phyloP scores from a whole-genome alignment of 2,113 vertebrate genomes.

The Turnix velox region DNA sequence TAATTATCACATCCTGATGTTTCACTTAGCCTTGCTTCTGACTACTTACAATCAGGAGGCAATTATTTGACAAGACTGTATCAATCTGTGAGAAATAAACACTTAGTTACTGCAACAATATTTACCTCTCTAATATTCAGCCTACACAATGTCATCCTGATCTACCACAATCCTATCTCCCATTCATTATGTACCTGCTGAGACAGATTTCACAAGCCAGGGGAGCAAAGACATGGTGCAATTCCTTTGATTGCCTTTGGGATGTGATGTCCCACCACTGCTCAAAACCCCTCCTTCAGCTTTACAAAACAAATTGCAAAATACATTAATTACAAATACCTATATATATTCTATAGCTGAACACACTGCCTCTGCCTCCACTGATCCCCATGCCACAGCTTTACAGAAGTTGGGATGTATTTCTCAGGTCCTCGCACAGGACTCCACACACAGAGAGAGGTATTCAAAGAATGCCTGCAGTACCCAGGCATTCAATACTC shows the following conservation, averaged over 20 bases:
- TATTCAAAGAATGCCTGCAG: background rate
- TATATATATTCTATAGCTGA: background rate
- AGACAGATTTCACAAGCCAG: background rate
- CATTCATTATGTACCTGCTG: background rate
- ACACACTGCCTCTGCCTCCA: background rate
- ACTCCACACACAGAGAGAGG: background rate
- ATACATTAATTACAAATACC: background rate
- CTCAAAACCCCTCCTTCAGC: background rate
- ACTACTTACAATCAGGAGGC: background rate
- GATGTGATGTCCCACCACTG: background rate
- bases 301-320: background rate
- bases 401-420: background rate
- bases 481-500: background rate
- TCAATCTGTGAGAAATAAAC: background rate
- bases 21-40: background rate
- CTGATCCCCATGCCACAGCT: background rate
- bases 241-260: background rate
- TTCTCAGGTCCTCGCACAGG: fast-evolving
- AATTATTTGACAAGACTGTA: background rate
- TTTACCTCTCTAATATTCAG: background rate
- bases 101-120: background rate
- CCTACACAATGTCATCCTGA: background rate
- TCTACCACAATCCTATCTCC: background rate
- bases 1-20: background rate
- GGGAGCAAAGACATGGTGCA: background rate